Percentiles rank a stretch among this genome's conserved stretches.
Evolutionary conservation across 2,888 invertebrate species (phyloP).

Genomic region (Acanthosepion esculentum): DNA sequence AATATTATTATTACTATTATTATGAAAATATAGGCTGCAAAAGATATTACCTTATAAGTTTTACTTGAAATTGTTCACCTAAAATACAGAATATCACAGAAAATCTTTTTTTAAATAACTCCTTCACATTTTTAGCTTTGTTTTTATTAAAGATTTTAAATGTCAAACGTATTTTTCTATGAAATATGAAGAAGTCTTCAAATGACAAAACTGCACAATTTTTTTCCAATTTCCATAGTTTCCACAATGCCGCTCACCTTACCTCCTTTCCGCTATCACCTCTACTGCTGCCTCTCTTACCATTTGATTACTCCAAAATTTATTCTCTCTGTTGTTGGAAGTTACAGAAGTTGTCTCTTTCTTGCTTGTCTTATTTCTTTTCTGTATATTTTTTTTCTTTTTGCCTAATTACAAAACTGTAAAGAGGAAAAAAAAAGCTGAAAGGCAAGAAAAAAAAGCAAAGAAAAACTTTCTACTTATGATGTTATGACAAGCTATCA

Average conservation of each 20-base stretch:
- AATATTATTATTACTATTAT: too few relatives aligned
- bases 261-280: background rate
- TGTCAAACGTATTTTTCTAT: background rate
- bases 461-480: background rate
- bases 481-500: slow-evolving; percentile 33
- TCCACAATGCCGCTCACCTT: background rate
- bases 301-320: background rate
- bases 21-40: background rate
- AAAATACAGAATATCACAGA: background rate
- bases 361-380: background rate
- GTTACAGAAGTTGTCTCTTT: background rate
- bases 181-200: slow-evolving; percentile 18
- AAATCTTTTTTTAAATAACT: background rate
- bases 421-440: background rate
- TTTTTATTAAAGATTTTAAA: background rate
- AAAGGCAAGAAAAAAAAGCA: background rate
- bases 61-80: background rate
- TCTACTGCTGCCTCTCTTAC: background rate
- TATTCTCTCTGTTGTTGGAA: slow-evolving; percentile 4
- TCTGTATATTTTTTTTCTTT: background rate
- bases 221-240: background rate
- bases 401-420: slow-evolving; percentile 16
- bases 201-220: background rate
- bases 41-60: background rate
- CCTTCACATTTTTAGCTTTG: background rate